Base-by-base conservation (phyloP, 2,113 vertebrate species). In the Macrotis lagotis region DNA sequence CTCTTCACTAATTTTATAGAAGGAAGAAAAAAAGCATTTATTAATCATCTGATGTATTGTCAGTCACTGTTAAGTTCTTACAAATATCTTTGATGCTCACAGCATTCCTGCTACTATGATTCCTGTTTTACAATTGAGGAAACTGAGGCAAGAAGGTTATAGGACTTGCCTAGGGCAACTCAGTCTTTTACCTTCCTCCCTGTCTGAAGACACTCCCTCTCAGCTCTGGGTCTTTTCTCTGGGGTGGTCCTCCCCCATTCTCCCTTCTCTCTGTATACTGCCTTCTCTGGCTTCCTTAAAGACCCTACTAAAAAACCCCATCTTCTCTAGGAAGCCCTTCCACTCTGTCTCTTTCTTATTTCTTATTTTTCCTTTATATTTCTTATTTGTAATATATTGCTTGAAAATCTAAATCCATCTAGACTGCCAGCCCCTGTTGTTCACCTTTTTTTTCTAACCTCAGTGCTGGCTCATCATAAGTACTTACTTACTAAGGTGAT, bases 1-100 rank as follows among this genome's bases (percentile, higher is more conserved):
- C 10, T 59, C 10, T 11, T 59, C 47, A 31, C 53, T 93, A 94
- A 94, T 83, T 90, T 92, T 95, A n/a, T 31, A 16, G 50, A 94
- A 91, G 26, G 66, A 55, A 95, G 88, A 48, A 90, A 28, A 3
- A 92, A 50, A 2, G 7, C n/a, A 91, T 92, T 51, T 74, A 44
- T 52, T 59, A 47, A 88, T 12, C 50, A 37, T 26, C 48, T 66
- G 0, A 0, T 0, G 22, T 28, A 2, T 50, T 50, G 24, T 0
- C 2, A 51, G 92, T 51, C 1, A 10, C 66, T 3, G 2, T 83
- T 28, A 28, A 49, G 52, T 48, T 37, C 2, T 66, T 66, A 22
- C 74, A 51, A 47, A 37, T 0, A 0, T 94, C 90, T 88, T 51
- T 49, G 5, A 16, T 51, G 48, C 55, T 90, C 44, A 11, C 89